Conservation (phyloP, 2,113 vertebrate species). For the Procavia capensis region DNA sequence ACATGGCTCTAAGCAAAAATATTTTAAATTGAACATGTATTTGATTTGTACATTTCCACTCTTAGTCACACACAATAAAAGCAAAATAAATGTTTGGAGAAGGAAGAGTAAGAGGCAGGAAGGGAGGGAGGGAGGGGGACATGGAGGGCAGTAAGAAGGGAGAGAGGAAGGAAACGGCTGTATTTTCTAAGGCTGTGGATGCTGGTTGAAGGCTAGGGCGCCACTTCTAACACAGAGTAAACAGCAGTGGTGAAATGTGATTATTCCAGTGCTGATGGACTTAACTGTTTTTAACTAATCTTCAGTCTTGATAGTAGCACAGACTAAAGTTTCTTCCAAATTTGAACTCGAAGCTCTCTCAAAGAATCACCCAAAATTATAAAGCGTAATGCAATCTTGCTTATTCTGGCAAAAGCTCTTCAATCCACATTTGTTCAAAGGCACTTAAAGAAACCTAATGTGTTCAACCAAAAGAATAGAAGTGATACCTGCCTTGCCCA, state of each 20-base stretch:
- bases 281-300: slow-evolving; percentile 25
- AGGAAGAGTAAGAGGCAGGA: background rate
- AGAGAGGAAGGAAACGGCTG: background rate
- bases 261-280: background rate
- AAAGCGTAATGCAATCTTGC: background rate
- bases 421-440: background rate
- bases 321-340: slow-evolving; percentile 33
- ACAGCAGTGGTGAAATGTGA: background rate
- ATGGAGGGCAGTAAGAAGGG: background rate
- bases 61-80: background rate
- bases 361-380: background rate
- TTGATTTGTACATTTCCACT: background rate
- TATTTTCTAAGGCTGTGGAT: background rate
- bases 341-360: background rate
- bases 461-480: background rate
- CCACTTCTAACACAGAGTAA: background rate
- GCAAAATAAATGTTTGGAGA: background rate
- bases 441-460: background rate
- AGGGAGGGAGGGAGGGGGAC: background rate
- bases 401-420: background rate
- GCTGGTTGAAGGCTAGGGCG: background rate
- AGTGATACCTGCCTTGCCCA: background rate
- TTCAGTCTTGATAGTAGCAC: background rate
- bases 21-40: slow-evolving; percentile 37
- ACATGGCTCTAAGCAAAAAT: background rate